Base-by-base conservation (phyloP, 2,113 vertebrate genomes). In the Elanus axillaris region DNA sequence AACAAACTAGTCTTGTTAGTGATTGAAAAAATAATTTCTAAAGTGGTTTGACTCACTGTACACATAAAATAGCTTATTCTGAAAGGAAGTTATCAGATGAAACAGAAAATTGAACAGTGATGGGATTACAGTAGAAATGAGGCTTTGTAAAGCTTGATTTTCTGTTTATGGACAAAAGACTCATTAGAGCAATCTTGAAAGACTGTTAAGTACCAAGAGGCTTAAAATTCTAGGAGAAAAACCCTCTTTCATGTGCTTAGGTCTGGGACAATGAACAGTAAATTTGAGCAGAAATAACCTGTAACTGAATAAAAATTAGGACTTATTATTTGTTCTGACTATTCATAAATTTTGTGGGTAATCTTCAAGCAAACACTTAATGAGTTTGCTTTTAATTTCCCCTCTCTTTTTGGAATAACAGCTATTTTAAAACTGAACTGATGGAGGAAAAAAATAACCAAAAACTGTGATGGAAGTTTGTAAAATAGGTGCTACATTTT, bases 1-100 rank as follows among this genome's bases (percentile, higher is more conserved):
- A 88, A 40, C 45, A 94, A 76, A 88, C 27, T 69, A 88, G 48
- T 86, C n/a, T 69, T 94, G 53, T 78, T 84, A 71, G n/a, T 82
- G 81, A 58, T 40, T 86, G 53, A 93, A 90, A 83, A 96, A 87
- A 13, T 5, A 21, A 63, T n/a, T 83, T 93, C 88, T 86, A 79
- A 88, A 95, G 80, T 75, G 62, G 43, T 93, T 96, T 86, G 95
- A 94, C 58, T 94, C 53, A 75, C 29, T 95, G 72, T 90, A 60
- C 59, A 52, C 59, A 52, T 89, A 63, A 96, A 96, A 86, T 42
- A 86, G 67, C 63, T 78, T 83, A 69, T 88, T 97, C 76, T 93
- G 66, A 82, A 79, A 77, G 69, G 63, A 72, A 73, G 32, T 95
- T 94, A 92, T 73, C 64, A 53, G 42, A 36, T 55, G 48, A 68